phyloP scores from a whole-genome alignment of 53 echinoderm and acorn worm species.

The Arbacia lixula region DNA sequence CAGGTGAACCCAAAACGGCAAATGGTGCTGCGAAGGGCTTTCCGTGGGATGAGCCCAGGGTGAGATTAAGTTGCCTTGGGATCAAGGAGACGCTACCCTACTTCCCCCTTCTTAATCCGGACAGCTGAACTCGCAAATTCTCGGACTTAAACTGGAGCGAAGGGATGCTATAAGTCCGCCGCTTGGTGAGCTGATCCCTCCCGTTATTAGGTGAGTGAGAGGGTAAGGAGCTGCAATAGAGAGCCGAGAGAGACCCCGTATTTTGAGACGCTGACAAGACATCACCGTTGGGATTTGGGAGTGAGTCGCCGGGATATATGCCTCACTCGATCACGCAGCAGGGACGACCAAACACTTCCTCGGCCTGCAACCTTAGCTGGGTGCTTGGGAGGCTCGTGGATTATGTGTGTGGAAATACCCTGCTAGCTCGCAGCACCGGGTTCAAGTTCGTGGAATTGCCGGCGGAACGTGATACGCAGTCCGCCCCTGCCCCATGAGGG shows the following conservation, averaged over 20 bases:
- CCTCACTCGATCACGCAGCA: constrained; percentile 1
- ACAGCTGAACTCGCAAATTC: constrained; percentile 38
- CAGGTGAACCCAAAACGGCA: not conserved
- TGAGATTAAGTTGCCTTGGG: constrained; percentile 53
- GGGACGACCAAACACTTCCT: constrained; percentile 20
- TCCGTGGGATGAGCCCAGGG: constrained; percentile 29
- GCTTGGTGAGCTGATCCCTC: constrained; percentile 26
- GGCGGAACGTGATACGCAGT: constrained; percentile 27
- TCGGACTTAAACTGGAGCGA: constrained; percentile 10
- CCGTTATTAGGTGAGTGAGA: constrained; percentile 32
- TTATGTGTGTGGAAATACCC: constrained; percentile 41
- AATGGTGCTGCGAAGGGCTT: constrained; percentile 12
- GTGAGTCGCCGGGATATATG: constrained; percentile 38
- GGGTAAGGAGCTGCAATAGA: not conserved
- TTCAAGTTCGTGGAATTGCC: constrained; percentile 1
- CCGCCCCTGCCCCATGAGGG: constrained; percentile 9
- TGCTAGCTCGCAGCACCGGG: constrained; percentile 8
- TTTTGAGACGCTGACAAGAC: constrained; percentile 34
- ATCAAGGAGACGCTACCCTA: constrained; percentile 29
- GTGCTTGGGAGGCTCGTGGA: constrained; percentile 17
- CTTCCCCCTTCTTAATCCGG: constrained; percentile 34
- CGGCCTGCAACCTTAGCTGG: constrained; percentile 2
- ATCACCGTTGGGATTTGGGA: constrained; percentile 25
- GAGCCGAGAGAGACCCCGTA: not conserved
- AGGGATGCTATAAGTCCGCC: constrained; percentile 4